phyloP scores from a whole-genome alignment of 2,113 vertebrate species.

The Passer montanus region DNA sequence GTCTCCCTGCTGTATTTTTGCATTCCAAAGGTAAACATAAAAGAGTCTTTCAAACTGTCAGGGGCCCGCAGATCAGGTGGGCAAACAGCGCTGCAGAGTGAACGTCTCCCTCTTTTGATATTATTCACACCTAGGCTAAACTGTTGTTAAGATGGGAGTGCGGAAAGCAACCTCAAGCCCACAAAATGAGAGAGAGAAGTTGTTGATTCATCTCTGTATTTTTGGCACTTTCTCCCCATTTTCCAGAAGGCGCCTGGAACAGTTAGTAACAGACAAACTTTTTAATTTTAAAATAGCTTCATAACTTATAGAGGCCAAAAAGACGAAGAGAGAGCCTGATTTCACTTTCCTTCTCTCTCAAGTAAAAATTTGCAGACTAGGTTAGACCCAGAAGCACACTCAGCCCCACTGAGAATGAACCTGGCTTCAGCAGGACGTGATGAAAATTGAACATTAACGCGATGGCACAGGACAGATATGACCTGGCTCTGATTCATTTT shows the following conservation, averaged over 20 bases:
- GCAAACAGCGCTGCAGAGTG: conserved; percentile 40
- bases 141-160: conserved; percentile 49
- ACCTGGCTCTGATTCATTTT: background rate
- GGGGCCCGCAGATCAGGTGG: conserved; percentile 54
- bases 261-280: conserved; percentile 67
- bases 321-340: conserved; percentile 18
- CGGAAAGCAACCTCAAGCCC: conserved; percentile 57
- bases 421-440: background rate
- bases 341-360: background rate
- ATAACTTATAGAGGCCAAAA: conserved; percentile 58
- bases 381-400: background rate
- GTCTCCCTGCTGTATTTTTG: conserved; percentile 14
- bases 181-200: conserved; percentile 56
- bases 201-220: conserved; percentile 67
- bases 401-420: background rate
- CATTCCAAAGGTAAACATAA: conserved; percentile 45
- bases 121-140: conserved; percentile 57
- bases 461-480: background rate
- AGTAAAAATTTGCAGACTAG: background rate
- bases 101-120: conserved; percentile 43
- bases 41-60: conserved; percentile 52
- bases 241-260: conserved; percentile 68
- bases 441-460: background rate
- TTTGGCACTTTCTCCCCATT: conserved; percentile 57
- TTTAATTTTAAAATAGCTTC: conserved; percentile 68